Evolutionary conservation across 2,113 vertebrate genomes (phyloP), one percentile per base, ranked within the genome.

Genomic region (Balaenoptera acutorostrata): DNA sequence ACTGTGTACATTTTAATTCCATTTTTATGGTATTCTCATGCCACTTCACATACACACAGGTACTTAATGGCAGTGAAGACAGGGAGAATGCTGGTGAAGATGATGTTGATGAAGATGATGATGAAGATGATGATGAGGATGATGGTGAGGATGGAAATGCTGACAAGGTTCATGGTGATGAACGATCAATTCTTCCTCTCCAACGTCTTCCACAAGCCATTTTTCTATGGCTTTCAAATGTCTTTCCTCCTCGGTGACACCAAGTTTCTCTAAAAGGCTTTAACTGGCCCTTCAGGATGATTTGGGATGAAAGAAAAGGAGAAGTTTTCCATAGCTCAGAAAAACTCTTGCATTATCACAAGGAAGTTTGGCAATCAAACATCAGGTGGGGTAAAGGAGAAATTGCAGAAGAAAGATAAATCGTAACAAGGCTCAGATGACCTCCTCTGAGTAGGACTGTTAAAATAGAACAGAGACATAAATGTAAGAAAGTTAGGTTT

Each of bases 401-500:
- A 74, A 97, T 71, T 27, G 13, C n/a, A 97, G 57, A 82, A 97
- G 68, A 72, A 92, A 97, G 98, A 92, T 44, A 88, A 96, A 97
- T 92, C 69, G 96, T 92, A 97, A 68, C 36, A 55, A 49, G 39
- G 44, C 69, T 92, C 78, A 49, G 69, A 96, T 92, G 93, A 98
- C 25, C 93, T 81, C 27, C 36, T 74, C 23, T 93, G 87, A 97
- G 86, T 6, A 31, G 74, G 83, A 69, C 63, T 95, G 96, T 96
- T 92, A 98, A 98, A 96, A 96, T 0, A 0, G 74, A 80, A 74
- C 92, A 97, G 80, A 97, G 96, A 97, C 98, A 98, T 98, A 98
- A 98, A 98, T 93, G 97, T 94, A 97, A 98, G 97, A 96, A 98
- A 97, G 84, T 93, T 78, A 92, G 98, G 93, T 98, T 98, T 97